These are phyloP conservation scores for Poecilus cupreus DNA, from an alignment of 2,888 invertebrate species.

Conservation along the genomic window DNA sequence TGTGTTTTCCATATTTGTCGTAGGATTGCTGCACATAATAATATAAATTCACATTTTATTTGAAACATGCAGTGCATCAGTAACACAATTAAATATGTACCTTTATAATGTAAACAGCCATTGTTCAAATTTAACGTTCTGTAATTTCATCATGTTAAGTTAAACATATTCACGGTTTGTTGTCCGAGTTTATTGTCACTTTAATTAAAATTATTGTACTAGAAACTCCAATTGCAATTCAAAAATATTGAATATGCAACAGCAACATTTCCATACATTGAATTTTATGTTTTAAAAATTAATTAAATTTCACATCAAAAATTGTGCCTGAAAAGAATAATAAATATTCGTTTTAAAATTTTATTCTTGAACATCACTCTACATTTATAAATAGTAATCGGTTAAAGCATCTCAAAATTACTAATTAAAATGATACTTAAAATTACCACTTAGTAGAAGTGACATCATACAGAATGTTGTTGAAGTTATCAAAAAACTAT, in stretches of 20 bases:
- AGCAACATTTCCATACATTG: not conserved
- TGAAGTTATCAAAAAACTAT: too few relatives aligned
- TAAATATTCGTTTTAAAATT: too few relatives aligned
- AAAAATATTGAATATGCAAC: not conserved
- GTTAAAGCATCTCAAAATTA: too few relatives aligned
- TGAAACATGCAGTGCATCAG: conserved; percentile 6
- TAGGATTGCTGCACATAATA: not conserved
- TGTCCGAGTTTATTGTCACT: conserved; percentile 20
- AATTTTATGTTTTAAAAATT: not conserved
- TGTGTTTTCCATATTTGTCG: not conserved
- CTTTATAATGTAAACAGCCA: conserved; percentile 12
- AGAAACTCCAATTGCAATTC: conserved; percentile 8
- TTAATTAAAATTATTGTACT: conserved; percentile 42
- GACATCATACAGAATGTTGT: too few relatives aligned
- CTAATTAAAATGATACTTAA: too few relatives aligned
- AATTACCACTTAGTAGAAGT: too few relatives aligned
- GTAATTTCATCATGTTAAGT: not conserved
- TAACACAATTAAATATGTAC: conserved; percentile 15
- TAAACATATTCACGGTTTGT: conserved; percentile 14
- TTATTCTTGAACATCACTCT: too few relatives aligned
- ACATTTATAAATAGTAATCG: too few relatives aligned
- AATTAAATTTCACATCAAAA: too few relatives aligned
- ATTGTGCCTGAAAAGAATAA: too few relatives aligned
- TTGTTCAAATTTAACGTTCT: conserved; percentile 6
- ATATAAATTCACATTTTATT: not conserved